A percentile compares a stretch with the other conserved stretches of the same genome.
Conservation (phyloP, 2,113 vertebrate genomes). For the Glaucomys volans region DNA sequence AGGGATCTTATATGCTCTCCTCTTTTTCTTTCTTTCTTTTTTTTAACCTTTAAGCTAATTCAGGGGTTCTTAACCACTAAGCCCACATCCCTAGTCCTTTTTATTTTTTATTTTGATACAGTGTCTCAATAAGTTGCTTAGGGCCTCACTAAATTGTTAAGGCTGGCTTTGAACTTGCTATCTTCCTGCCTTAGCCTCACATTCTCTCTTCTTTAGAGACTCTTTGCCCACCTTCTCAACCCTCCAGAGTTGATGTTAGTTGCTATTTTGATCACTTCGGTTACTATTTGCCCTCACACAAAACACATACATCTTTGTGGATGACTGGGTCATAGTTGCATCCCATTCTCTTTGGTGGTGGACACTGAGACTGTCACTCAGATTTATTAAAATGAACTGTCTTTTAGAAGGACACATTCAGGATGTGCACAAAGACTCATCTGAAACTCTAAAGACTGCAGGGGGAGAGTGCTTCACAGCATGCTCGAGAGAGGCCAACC, state of each 20-base stretch:
- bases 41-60: too few species aligned
- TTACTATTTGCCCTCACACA: neutral
- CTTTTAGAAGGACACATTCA: constrained; percentile 54
- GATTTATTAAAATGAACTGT: neutral
- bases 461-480: neutral
- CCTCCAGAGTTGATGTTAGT: neutral
- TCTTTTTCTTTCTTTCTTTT: too few species aligned
- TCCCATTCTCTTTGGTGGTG: neutral
- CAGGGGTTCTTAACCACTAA: too few species aligned
- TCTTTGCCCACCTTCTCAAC: neutral
- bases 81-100: too few species aligned
- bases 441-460: neutral
- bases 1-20: neutral
- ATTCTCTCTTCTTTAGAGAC: neutral
- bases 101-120: too few species aligned
- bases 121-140: too few species aligned
- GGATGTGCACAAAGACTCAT: neutral
- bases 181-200: too few species aligned
- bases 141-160: too few species aligned
- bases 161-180: too few species aligned
- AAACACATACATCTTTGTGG: neutral
- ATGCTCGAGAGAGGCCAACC: neutral
- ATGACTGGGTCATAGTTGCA: neutral
- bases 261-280: neutral
- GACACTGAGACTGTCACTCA: neutral